phyloP scores from a whole-genome alignment of 2,888 invertebrate genomes.

The Ephialtes manifestator region DNA sequence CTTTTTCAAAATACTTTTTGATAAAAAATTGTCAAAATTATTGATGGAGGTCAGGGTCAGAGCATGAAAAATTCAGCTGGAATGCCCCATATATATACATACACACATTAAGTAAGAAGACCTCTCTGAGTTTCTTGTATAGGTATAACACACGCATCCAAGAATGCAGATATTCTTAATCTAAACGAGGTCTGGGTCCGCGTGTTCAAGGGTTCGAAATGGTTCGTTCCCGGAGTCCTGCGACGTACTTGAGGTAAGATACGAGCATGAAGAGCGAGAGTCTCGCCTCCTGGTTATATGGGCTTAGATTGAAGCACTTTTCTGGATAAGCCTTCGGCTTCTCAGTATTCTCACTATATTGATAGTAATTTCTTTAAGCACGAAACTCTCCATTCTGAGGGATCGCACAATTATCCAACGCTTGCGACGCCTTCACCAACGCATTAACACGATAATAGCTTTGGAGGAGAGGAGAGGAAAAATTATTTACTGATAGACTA shows the following conservation, averaged over 20 bases:
- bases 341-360: slow-evolving; percentile 6
- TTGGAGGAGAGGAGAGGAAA: slow-evolving; percentile 21
- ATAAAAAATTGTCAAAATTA: too few relatives aligned
- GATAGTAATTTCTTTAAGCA: slow-evolving; percentile 26
- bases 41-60: too few relatives aligned
- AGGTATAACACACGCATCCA: slow-evolving; percentile 12
- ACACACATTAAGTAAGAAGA: not conserved
- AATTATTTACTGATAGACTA: slow-evolving; percentile 64
- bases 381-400: not conserved
- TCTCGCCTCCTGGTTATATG: not conserved
- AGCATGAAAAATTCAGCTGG: too few relatives aligned
- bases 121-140: slow-evolving; percentile 25
- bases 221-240: not conserved
- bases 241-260: slow-evolving; percentile 1
- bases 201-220: slow-evolving; percentile 19
- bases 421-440: slow-evolving; percentile 50
- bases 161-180: slow-evolving; percentile 57
- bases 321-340: slow-evolving; percentile 1
- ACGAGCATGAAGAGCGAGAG: slow-evolving; percentile 11
- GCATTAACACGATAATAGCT: slow-evolving; percentile 57
- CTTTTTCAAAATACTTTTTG: too few relatives aligned
- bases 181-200: slow-evolving; percentile 31
- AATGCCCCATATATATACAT: too few relatives aligned
- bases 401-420: slow-evolving; percentile 60
- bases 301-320: not conserved